A percentile compares a stretch with the other conserved stretches of the same genome.
phyloP scores from a whole-genome alignment of 2,888 invertebrate species.

The Xestia xanthographa region DNA sequence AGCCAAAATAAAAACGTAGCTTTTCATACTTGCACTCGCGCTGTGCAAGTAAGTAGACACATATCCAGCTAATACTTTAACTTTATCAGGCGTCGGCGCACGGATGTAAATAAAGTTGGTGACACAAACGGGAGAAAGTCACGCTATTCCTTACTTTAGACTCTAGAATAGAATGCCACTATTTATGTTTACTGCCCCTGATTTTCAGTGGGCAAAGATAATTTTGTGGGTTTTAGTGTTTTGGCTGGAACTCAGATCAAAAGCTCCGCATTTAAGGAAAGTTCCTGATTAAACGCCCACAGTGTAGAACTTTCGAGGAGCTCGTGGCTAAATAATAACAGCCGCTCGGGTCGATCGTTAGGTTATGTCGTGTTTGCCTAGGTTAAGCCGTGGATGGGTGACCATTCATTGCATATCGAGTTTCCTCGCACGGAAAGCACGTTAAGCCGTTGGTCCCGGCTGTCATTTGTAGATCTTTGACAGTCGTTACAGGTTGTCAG shows the following conservation, averaged over 20 bases:
- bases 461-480: no score
- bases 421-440: no score
- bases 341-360: no score
- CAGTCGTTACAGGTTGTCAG: no score
- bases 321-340: no score
- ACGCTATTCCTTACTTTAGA: constrained; percentile 64
- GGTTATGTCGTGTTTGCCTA: no score
- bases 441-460: no score
- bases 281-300: constrained; percentile 34
- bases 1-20: constrained; percentile 47
- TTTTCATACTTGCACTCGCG: constrained; percentile 45
- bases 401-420: no score
- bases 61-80: constrained; percentile 65
- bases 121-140: constrained; percentile 69
- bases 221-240: constrained; percentile 48
- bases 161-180: constrained; percentile 52
- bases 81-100: constrained; percentile 70
- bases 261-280: constrained; percentile 21
- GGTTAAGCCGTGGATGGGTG: no score
- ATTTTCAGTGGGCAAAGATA: constrained; percentile 54
- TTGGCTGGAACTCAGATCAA: constrained; percentile 29
- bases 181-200: constrained; percentile 60
- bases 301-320: constrained; percentile 12
- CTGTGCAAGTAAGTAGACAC: constrained; percentile 46
- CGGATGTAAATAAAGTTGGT: constrained; percentile 69